A percentile compares a stretch with the other conserved stretches of the same genome.
These are phyloP conservation scores for Proisotoma minuta DNA, from an alignment of 2,888 invertebrate genomes.

Conservation along the genomic window DNA sequence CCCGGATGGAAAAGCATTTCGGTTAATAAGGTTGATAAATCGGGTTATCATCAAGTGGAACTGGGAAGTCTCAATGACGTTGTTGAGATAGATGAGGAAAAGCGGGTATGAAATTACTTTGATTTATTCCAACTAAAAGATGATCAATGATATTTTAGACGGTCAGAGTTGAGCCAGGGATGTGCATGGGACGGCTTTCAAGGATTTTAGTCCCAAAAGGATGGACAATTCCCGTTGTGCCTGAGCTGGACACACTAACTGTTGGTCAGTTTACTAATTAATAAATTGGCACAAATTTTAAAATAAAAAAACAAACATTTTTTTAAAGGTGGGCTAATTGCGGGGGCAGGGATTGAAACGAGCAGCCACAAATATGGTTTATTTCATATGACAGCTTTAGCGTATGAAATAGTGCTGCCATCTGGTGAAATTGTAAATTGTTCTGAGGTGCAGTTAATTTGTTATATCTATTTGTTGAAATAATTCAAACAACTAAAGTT, in stretches of 20 bases:
- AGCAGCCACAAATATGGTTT: not conserved
- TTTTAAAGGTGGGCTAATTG: not conserved
- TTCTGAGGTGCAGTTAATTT: no score
- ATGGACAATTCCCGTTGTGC: not conserved
- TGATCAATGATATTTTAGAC: not conserved
- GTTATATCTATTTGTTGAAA: no score
- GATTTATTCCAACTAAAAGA: not conserved
- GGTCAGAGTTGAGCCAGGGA: not conserved
- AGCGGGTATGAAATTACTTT: not conserved
- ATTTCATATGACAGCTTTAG: not conserved
- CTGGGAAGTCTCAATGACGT: not conserved
- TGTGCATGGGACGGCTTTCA: not conserved
- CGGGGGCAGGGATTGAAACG: not conserved
- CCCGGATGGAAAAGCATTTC: not conserved
- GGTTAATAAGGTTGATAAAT: not conserved
- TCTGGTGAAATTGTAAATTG: not conserved
- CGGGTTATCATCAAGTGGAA: not conserved
- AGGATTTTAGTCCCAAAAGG: not conserved
- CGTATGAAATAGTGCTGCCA: not conserved
- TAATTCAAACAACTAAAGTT: no score
- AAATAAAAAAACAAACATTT: not conserved
- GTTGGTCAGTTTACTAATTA: not conserved
- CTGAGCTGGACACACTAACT: not conserved
- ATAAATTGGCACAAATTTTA: not conserved
- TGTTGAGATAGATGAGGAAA: not conserved